Conservation (phyloP, 1,140 invertebrate genomes). For the Homarus americanus region DNA sequence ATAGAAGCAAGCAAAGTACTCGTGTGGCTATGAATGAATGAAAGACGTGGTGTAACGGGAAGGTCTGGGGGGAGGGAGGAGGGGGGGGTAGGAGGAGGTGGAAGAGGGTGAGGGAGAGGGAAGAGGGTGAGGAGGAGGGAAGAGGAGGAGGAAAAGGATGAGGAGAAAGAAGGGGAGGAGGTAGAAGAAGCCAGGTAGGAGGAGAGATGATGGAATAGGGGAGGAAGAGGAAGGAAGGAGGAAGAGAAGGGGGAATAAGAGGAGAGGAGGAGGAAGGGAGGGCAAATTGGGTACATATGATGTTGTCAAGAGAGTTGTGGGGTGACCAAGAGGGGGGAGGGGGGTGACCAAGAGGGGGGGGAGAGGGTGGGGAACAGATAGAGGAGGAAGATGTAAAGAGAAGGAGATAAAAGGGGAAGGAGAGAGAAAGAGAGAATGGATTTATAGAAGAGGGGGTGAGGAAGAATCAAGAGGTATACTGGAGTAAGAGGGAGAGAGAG, state of each 20-base stretch:
- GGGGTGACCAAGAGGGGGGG: too few relatives aligned
- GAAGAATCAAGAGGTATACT: not conserved
- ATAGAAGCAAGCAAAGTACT: too few relatives aligned
- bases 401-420: not conserved
- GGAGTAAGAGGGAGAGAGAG: not conserved
- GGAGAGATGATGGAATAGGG: not conserved
- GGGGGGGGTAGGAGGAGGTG: not conserved
- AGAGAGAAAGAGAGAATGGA: not conserved
- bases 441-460: not conserved
- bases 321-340: too few relatives aligned
- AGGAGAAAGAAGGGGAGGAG: not conserved
- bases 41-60: not conserved
- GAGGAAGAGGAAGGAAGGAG: not conserved
- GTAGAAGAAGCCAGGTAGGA: not conserved
- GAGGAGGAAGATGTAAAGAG: too few relatives aligned
- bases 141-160: not conserved
- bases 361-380: slow-evolving; percentile 2
- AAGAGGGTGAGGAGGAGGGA: not conserved
- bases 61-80: too few relatives aligned
- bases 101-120: not conserved
- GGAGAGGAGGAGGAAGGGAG: not conserved
- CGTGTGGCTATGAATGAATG: not conserved
- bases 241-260: not conserved
- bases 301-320: not conserved
- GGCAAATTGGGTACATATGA: too few relatives aligned